Evolutionary conservation across 2,797 vertebrate species (phyloP), one percentile per base, ranked within the genome.

Genomic region (Masticophis lateralis): DNA sequence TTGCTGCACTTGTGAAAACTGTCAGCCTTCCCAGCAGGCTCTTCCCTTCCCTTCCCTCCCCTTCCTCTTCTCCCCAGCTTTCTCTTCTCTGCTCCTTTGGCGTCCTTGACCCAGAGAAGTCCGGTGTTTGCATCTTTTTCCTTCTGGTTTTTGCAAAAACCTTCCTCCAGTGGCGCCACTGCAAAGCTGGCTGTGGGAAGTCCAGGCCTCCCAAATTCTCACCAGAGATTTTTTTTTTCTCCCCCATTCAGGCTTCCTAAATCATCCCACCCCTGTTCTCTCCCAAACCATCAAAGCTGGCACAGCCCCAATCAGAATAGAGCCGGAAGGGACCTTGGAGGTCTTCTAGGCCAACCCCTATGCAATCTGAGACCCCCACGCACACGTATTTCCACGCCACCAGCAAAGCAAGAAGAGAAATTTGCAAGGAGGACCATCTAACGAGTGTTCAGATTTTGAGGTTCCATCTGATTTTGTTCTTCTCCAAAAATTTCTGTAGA

Each of bases 161-260:
- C 83, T 97, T 97, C 96, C 94, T 96, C 95, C 95, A 94, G 93
- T 92, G 96, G 96, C 94, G 96, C 97, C 95, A 94, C 96, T 95
- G 96, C 97, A 96, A 96, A 95, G 93, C 95, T 92, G 96, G 91
- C 92, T 96, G 98, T 98, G 98, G 98, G 98, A 98, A 98, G 98
- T 94, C 94, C 94, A 93, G 94, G 86, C 94, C 95, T 93, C 94
- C 97, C 95, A 93, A 93, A 96, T 98, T 98, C 98, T 97, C 98
- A 98, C 98, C 98, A 94, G 92, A 88, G 95, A 96, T 96, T 97
- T 4, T 97, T 4, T 25, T 25, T 0, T 13, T 4, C 1, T 4
- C 28, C 97, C 97, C 97, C 95, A 96, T 97, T 96, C 55, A 94
- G 93, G 3, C 95, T 98, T 98, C 97, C 97, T 97, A 94, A 86